Evolutionary conservation across 2,888 invertebrate species (phyloP), one percentile per base, ranked within the genome.

Genomic region (Himalopsyche kuldschensis): DNA sequence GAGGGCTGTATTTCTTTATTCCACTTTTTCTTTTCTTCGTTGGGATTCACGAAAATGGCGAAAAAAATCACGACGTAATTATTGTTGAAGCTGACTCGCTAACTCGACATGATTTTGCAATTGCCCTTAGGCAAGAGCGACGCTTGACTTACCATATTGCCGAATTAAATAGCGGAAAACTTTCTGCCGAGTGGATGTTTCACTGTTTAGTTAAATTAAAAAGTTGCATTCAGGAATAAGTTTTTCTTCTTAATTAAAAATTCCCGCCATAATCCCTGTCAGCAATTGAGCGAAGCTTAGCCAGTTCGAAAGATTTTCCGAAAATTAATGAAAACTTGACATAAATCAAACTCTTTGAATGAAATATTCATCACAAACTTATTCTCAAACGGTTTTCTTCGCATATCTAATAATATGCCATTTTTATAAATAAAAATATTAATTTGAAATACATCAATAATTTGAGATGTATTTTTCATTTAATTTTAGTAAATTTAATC

Each of bases 151-250:
- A 27, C 69, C 69, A 27, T 69, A 69, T 69, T 69, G 69, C 69
- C 69, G 27, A 69, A 69, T 69, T 69, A 69, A 69, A 69, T 15
- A 27, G 27, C 24, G 69, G 10, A 0, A 69, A 69, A 69, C 69
- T 69, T 69, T 63, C 30, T 3, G 69, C 69, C 69, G 69, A 69
- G 69, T 69, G 27, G 69, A 24, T 27, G 69, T 24, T 69, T 30
- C 69, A 69, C 69, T 69, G 69, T 69, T 69, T 69, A 69, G 69
- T 69, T 69, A 69, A 69, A 69, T 69, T 69, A 69, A 69, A 55
- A 69, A 69, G 69, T 69, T 69, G 69, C 69, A 24, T 69, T 69
- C 4, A 69, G 69, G 15, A 69, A 69, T 30, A 69, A 69, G 69
- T 30, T 69, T 69, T 27, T 69, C 55, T 55, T 55, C 69, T 69